Conservation (phyloP, 2,113 vertebrate species). For the Catharus minimus region DNA sequence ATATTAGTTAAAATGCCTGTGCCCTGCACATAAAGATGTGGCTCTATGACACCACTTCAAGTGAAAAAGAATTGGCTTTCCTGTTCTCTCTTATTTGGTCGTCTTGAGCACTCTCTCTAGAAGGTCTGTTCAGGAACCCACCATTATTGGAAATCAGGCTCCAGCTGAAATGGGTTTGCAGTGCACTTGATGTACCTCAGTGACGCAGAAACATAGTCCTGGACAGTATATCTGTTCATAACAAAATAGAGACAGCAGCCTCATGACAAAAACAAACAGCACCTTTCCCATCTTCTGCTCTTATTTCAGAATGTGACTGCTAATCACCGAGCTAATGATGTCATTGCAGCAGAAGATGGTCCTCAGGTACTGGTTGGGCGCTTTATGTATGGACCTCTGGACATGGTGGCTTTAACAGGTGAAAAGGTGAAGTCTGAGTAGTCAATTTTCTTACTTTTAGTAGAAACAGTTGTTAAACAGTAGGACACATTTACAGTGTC, state of each 20-base stretch:
- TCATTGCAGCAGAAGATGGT: slow-evolving; percentile 90
- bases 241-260: not conserved
- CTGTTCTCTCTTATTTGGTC: not conserved
- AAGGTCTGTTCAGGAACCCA: not conserved
- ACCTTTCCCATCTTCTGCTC: not conserved
- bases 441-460: not conserved
- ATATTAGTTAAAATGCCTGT: not conserved
- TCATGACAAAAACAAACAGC: not conserved
- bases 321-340: slow-evolving; percentile 93
- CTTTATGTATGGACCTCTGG: slow-evolving; percentile 97
- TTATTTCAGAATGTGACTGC: slow-evolving; percentile 89
- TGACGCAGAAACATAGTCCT: not conserved
- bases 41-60: not conserved
- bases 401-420: slow-evolving; percentile 97
- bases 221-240: not conserved
- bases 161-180: not conserved
- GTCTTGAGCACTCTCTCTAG: not conserved
- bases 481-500: not conserved
- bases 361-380: slow-evolving; percentile 91
- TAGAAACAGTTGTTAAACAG: not conserved
- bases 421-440: slow-evolving; percentile 84
- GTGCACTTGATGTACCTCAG: not conserved
- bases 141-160: not conserved
- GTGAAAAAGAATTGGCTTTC: not conserved
- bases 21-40: not conserved